These are phyloP conservation scores for Hydrozoanthus gracilis DNA, from an alignment of 92 coral and sea anemone species.

Conservation along the genomic window DNA sequence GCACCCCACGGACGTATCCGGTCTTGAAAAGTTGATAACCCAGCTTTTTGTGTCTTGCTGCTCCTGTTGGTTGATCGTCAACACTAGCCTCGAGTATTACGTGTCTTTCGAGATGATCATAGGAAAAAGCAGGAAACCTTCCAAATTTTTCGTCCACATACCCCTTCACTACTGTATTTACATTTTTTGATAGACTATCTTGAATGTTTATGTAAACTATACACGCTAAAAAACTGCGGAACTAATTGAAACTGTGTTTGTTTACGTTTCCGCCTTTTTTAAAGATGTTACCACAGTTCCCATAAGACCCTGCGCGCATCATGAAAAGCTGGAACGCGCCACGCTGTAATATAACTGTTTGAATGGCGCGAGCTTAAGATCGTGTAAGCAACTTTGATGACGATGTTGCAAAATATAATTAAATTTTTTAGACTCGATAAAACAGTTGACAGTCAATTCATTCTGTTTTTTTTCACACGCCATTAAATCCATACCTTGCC, in stretches of 20 bases:
- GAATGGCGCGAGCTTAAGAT: too few species aligned
- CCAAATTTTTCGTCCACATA: not conserved
- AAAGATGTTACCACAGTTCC: too few species aligned
- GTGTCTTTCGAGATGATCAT: not conserved
- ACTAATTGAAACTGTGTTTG: not conserved
- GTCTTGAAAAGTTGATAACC: slow-evolving; percentile 2
- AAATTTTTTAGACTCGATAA: too few species aligned
- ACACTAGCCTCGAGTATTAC: not conserved
- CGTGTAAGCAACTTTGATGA: too few species aligned
- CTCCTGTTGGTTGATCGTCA: not conserved
- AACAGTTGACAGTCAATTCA: too few species aligned
- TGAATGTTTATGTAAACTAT: not conserved
- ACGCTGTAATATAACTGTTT: too few species aligned
- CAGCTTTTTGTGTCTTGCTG: not conserved
- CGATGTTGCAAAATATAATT: too few species aligned
- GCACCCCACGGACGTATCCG: not conserved
- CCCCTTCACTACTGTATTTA: not conserved
- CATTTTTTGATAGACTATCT: not conserved
- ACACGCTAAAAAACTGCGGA: not conserved
- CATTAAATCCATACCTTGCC: slow-evolving; percentile 39
- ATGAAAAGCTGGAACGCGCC: too few species aligned
- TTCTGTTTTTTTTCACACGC: too few species aligned
- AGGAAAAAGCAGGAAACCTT: not conserved
- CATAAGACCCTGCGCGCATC: too few species aligned
- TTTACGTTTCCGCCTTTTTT: too few species aligned